These are phyloP conservation scores for Bombycilla garrulus DNA, from an alignment of 2,113 vertebrate species.

Conservation along the genomic window DNA sequence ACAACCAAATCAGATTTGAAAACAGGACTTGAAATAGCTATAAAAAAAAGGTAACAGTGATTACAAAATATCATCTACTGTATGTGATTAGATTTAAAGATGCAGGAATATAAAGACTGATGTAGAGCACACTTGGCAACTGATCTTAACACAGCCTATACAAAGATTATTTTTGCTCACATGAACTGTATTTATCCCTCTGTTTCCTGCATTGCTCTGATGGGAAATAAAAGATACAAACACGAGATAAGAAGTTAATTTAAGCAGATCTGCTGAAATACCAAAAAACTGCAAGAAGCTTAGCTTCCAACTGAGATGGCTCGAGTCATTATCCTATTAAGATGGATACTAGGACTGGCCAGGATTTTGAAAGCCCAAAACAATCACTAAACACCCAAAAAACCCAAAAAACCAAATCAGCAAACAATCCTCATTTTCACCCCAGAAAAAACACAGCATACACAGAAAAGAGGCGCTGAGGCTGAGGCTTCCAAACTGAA, in stretches of 20 bases:
- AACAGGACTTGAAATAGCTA: background rate
- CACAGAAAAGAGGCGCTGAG: background rate
- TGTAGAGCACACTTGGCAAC: background rate
- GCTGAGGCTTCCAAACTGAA: background rate
- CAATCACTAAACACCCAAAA: background rate
- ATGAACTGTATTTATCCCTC: background rate
- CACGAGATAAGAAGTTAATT: background rate
- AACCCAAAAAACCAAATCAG: background rate
- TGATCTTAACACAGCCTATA: background rate
- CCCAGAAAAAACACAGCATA: accelerated
- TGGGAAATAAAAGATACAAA: background rate
- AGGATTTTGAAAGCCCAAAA: background rate
- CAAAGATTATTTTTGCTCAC: background rate
- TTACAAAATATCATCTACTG: background rate
- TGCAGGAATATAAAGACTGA: background rate
- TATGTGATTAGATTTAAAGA: background rate
- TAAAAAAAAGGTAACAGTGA: background rate
- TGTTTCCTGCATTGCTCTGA: background rate
- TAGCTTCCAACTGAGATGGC: background rate
- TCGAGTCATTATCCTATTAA: background rate
- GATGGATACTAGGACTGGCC: background rate
- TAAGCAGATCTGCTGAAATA: background rate
- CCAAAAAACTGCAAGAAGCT: background rate
- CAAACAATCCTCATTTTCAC: background rate
- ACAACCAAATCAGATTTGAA: background rate